A percentile compares a stretch with the other conserved stretches of the same genome.
Evolutionary conservation across 1,140 invertebrate species (phyloP).

Genomic region (Drosophila sp.): DNA sequence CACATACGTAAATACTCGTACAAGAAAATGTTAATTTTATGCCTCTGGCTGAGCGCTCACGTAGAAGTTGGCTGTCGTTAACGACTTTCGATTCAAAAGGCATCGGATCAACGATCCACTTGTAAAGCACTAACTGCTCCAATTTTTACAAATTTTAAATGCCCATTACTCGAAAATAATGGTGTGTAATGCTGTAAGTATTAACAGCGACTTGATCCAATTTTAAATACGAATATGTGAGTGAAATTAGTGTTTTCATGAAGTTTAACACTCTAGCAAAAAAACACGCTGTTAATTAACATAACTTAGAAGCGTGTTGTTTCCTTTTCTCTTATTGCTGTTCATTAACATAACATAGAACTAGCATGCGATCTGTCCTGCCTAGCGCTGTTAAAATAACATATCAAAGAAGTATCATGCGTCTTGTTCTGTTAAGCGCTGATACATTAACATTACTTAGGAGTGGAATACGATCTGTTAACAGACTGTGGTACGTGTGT

Average conservation of each 20-base stretch:
- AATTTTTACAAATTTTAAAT: constrained; percentile 9
- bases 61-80: constrained; percentile 22
- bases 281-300: constrained; percentile 3
- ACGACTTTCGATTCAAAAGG: constrained; percentile 26
- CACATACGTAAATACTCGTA: neutral
- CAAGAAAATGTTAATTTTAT: constrained; percentile 42
- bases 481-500: no score
- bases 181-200: constrained; percentile 3
- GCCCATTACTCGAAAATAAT: constrained; percentile 6
- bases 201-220: neutral
- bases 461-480: no score
- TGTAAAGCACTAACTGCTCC: constrained; percentile 10
- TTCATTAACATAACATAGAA: no score
- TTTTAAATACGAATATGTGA: neutral
- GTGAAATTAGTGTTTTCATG: no score
- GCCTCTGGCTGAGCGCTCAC: constrained; percentile 37
- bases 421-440: no score
- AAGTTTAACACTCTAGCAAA: no score
- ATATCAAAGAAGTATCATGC: no score
- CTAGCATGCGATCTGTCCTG: no score
- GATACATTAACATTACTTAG: no score
- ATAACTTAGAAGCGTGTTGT: neutral
- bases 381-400: no score
- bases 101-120: constrained; percentile 25
- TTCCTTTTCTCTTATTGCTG: no score